A percentile compares a stretch with the other conserved stretches of the same genome.
These are phyloP conservation scores for Pomatostomus ruficeps DNA, from an alignment of 2,113 vertebrate genomes.

Conservation along the genomic window DNA sequence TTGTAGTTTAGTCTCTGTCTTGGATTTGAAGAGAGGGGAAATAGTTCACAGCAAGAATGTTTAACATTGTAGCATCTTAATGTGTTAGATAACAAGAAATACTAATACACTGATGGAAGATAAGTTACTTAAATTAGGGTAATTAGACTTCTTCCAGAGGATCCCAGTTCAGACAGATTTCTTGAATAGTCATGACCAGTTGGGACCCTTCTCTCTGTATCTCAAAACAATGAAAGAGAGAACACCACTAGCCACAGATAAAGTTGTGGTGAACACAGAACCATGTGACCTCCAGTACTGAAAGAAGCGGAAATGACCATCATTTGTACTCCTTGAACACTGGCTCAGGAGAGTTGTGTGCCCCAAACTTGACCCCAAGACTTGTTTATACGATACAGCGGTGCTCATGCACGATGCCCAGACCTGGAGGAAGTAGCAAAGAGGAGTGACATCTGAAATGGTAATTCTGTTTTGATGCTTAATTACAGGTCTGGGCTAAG, in stretches of 20 bases:
- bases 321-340: neutral
- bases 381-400: neutral
- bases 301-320: neutral
- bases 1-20: neutral
- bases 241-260: neutral
- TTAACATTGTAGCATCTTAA: neutral
- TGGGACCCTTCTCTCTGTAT: neutral
- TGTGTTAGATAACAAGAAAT: neutral
- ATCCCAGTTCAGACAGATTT: neutral
- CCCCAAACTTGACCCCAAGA: neutral
- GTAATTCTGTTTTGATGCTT: neutral
- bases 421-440: neutral
- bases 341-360: neutral
- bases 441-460: neutral
- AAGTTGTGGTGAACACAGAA: neutral
- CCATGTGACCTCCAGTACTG: neutral
- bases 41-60: neutral
- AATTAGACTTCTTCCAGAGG: neutral
- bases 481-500: neutral
- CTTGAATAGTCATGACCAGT: neutral
- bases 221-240: neutral
- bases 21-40: neutral
- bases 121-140: neutral
- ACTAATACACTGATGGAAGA: neutral
- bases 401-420: neutral